A percentile compares a stretch with the other conserved stretches of the same genome.
Evolutionary conservation across 1,140 invertebrate species (phyloP).

Genomic region (Halesus radiatus): DNA sequence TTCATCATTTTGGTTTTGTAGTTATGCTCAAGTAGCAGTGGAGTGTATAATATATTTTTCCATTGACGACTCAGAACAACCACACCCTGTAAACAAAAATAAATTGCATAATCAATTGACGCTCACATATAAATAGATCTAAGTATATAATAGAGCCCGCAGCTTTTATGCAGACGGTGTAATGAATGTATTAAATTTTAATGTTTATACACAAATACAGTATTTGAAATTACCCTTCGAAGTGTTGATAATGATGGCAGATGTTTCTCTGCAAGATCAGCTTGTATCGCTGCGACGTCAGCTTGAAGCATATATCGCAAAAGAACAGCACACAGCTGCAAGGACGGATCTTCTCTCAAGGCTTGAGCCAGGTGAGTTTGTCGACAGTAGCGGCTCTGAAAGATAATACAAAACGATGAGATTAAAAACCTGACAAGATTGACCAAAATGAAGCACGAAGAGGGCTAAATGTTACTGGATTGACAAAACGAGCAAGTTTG

Average conservation of each 20-base stretch:
- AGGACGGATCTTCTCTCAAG: constrained; percentile 94
- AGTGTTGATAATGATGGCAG: constrained; percentile 90
- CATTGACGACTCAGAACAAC: constrained; percentile 94
- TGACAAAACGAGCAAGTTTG: too few relatives aligned
- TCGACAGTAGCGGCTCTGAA: constrained; percentile 88
- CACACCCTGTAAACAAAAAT: constrained; percentile 77
- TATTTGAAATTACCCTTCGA: constrained; percentile 73
- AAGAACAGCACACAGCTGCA: constrained; percentile 92
- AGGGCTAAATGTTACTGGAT: too few relatives aligned
- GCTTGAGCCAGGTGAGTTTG: constrained; percentile 92
- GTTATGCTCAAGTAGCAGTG: constrained; percentile 90
- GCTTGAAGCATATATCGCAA: constrained; percentile 87
- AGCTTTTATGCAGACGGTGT: not conserved
- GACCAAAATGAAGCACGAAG: too few relatives aligned
- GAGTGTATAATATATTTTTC: constrained; percentile 97
- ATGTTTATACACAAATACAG: not conserved
- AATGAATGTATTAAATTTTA: not conserved
- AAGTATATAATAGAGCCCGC: not conserved
- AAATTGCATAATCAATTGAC: not conserved
- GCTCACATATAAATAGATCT: not conserved
- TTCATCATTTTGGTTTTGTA: constrained; percentile 87
- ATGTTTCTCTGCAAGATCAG: constrained; percentile 85
- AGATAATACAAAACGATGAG: not conserved
- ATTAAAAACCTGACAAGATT: too few relatives aligned
- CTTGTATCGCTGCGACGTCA: constrained; percentile 82